phyloP scores from a whole-genome alignment of 2,113 vertebrate genomes.

The Sinocyclocheilus maitianheensis region DNA sequence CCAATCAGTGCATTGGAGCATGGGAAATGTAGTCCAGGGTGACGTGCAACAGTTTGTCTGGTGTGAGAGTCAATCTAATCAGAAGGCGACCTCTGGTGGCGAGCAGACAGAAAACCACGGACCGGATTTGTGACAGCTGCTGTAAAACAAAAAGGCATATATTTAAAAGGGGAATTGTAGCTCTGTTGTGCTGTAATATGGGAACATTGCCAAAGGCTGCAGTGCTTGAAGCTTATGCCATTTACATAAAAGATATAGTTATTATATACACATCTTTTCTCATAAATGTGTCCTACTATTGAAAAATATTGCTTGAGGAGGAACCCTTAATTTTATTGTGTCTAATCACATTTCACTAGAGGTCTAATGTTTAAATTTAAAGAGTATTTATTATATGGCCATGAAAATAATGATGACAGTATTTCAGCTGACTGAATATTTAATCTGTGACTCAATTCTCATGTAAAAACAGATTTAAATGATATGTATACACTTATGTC shows the following conservation, averaged over 20 bases:
- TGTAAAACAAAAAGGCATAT: not conserved
- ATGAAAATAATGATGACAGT: not conserved
- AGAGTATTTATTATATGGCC: not conserved
- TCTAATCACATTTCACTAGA: not conserved
- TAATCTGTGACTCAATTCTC: not conserved
- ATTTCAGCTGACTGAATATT: not conserved
- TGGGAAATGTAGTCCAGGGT: too few relatives aligned
- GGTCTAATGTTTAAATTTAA: not conserved
- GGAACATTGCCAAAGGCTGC: not conserved
- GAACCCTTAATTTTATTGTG: not conserved
- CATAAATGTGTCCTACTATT: not conserved
- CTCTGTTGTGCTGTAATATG: not conserved
- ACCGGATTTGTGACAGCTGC: not conserved
- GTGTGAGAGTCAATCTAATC: too few relatives aligned
- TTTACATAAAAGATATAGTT: not conserved
- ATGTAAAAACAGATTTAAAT: not conserved
- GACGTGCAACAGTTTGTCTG: too few relatives aligned
- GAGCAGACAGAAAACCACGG: too few relatives aligned
- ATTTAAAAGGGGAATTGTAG: not conserved
- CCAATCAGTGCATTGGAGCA: too few relatives aligned
- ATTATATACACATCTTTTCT: not conserved
- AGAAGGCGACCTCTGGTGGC: too few relatives aligned
- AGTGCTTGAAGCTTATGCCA: not conserved
- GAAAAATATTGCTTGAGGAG: not conserved
- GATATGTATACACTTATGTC: not conserved